Percentiles rank a stretch among this genome's conserved stretches.
phyloP scores from a whole-genome alignment of 2,888 invertebrate species.

The Amphipoea lucens region DNA sequence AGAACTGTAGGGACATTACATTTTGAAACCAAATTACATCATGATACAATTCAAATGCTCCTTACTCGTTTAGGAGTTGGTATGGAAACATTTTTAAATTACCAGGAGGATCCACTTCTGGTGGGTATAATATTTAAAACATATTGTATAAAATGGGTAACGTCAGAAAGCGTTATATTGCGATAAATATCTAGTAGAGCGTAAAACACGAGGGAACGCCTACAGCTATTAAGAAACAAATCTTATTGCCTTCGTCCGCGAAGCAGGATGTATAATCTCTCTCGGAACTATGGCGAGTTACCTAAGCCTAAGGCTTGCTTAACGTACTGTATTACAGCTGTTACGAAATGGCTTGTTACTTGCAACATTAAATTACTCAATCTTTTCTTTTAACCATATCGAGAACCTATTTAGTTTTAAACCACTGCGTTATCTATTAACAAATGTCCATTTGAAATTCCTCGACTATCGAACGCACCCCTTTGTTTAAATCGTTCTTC shows the following conservation, averaged over 20 bases:
- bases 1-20: background rate
- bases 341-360: slow-evolving; percentile 79
- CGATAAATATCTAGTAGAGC: slow-evolving; percentile 53
- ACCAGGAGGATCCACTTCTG: background rate
- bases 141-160: slow-evolving; percentile 27
- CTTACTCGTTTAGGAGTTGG: background rate
- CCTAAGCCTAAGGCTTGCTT: slow-evolving; percentile 83
- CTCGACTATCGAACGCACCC: background rate
- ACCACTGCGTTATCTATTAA: background rate
- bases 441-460: background rate
- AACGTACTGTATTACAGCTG: slow-evolving; percentile 75
- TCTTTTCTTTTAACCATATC: slow-evolving; percentile 59
- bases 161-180: slow-evolving; percentile 33
- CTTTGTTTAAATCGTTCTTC: background rate
- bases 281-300: slow-evolving; percentile 86
- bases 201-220: slow-evolving; percentile 52
- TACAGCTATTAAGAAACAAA: slow-evolving; percentile 71
- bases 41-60: background rate
- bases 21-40: slow-evolving; percentile 17
- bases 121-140: slow-evolving; percentile 20
- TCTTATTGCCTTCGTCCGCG: slow-evolving; percentile 70
- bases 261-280: slow-evolving; percentile 83
- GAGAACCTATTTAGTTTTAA: background rate
- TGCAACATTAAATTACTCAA: slow-evolving; percentile 71
- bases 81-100: background rate